Conservation (phyloP, 2,113 vertebrate species). For the Heterotis niloticus region DNA sequence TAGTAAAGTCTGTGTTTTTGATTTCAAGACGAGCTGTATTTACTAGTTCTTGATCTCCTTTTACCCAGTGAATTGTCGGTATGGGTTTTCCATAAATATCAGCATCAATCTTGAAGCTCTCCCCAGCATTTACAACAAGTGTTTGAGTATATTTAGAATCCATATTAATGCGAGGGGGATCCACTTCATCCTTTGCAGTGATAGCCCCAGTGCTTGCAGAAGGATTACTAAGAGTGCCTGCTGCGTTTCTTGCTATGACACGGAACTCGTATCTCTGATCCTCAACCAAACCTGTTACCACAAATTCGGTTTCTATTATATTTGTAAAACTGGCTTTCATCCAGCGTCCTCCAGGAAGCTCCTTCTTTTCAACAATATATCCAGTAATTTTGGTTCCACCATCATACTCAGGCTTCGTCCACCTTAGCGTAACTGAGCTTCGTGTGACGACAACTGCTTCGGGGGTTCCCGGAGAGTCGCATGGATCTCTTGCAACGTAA, state of each 20-base stretch:
- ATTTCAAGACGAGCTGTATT: conserved; percentile 85
- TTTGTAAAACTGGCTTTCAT: conserved; percentile 98
- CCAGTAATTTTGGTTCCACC: conserved; percentile 92
- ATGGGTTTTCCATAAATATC: conserved; percentile 84
- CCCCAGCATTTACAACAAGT: conserved; percentile 82
- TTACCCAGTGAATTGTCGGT: conserved; percentile 83
- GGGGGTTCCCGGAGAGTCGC: conserved; percentile 88
- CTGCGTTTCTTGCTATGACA: conserved; percentile 91
- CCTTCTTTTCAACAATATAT: conserved; percentile 92
- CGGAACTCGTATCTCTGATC: conserved; percentile 93
- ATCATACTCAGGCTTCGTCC: conserved; percentile 89
- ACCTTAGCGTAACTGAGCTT: conserved; percentile 83
- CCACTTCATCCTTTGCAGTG: conserved; percentile 92
- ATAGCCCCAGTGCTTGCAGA: conserved; percentile 91
- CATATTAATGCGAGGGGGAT: conserved; percentile 87
- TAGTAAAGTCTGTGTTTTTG: conserved; percentile 84
- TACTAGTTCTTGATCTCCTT: conserved; percentile 72
- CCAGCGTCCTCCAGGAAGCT: conserved; percentile 84
- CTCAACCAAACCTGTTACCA: conserved; percentile 85
- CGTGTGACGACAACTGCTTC: conserved; percentile 91
- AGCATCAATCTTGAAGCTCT: conserved; percentile 87
- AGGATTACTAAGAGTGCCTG: conserved; percentile 81
- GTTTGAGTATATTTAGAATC: conserved; percentile 87
- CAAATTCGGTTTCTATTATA: conserved; percentile 87
- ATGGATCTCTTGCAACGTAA: conserved; percentile 88